A percentile compares a stretch with the other conserved stretches of the same genome.
These are phyloP conservation scores for Cryptoblepharus egeriae DNA, from an alignment of 2,797 vertebrate genomes.

Conservation along the genomic window DNA sequence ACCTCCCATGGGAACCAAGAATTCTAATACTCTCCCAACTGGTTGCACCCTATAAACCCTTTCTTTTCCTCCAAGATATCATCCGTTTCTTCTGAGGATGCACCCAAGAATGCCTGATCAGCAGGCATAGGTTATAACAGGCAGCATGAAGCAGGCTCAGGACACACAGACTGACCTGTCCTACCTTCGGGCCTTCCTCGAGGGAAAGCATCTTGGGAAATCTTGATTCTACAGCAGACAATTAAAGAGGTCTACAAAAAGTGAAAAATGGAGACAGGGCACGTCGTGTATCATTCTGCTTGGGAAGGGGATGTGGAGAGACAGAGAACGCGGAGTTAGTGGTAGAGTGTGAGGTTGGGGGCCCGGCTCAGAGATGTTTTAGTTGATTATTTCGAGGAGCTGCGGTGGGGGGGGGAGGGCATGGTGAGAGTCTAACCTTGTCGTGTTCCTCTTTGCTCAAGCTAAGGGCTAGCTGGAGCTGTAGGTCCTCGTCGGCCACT, in stretches of 20 bases:
- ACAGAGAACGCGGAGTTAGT: constrained; percentile 5
- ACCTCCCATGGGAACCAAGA: not conserved
- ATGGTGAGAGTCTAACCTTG: constrained; percentile 82
- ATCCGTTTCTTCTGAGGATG: not conserved
- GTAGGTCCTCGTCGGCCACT: constrained; percentile 86
- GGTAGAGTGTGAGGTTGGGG: not conserved
- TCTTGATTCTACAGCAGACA: not conserved
- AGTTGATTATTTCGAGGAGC: constrained; percentile 42
- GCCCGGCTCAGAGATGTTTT: constrained; percentile 25
- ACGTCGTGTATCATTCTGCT: not conserved
- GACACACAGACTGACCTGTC: not conserved
- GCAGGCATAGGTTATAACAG: not conserved
- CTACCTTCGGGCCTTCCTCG: not conserved
- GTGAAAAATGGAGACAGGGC: constrained; percentile 7
- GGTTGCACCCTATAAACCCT: too few species aligned
- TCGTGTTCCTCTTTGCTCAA: constrained; percentile 92
- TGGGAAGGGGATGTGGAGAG: not conserved
- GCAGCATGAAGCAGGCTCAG: not conserved
- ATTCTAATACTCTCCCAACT: not conserved
- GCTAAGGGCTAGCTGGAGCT: constrained; percentile 88
- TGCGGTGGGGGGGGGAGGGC: constrained; percentile 73
- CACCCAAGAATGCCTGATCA: not conserved
- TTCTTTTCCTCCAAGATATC: not conserved
- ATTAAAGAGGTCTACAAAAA: constrained; percentile 24
- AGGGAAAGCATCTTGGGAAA: constrained; percentile 12